phyloP scores from a whole-genome alignment of 2,888 invertebrate species.

The Pycnomerus fuliginosus region DNA sequence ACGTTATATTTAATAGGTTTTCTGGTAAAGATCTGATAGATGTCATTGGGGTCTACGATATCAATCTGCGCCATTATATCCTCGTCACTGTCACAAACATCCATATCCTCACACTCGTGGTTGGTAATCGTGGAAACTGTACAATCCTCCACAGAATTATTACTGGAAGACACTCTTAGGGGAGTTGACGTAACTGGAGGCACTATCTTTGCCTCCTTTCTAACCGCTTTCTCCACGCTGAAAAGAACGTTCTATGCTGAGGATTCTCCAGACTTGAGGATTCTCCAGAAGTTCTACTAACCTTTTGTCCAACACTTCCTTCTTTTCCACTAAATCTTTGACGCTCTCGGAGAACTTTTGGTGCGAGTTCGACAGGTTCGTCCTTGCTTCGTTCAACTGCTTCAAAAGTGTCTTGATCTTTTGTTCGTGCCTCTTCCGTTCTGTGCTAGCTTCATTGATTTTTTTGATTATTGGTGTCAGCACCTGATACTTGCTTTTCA shows the following conservation, averaged over 20 bases:
- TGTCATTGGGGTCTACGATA: constrained; percentile 38
- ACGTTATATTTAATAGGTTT: constrained; percentile 18
- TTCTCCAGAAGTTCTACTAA: no score
- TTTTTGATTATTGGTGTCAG: constrained; percentile 47
- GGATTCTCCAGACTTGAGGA: no score
- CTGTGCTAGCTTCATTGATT: constrained; percentile 44
- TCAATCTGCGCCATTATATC: constrained; percentile 12
- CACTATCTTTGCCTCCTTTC: background rate
- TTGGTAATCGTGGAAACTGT: constrained; percentile 3
- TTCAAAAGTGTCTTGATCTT: constrained; percentile 43
- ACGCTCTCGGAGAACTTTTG: constrained; percentile 40
- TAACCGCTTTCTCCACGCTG: background rate
- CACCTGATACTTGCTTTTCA: constrained; percentile 50
- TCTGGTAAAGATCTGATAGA: constrained; percentile 31
- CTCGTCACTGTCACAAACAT: constrained; percentile 18
- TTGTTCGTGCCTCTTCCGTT: constrained; percentile 44
- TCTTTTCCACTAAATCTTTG: constrained; percentile 41
- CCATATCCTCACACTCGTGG: constrained; percentile 22
- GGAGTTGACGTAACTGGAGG: constrained; percentile 11
- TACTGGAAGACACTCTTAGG: constrained; percentile 1
- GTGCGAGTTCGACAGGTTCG: constrained; percentile 40
- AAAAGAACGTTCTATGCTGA: background rate
- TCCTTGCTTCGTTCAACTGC: constrained; percentile 42
- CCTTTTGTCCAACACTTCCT: constrained; percentile 46
- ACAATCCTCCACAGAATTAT: constrained; percentile 1